Conservation (phyloP, 1,140 invertebrate genomes). For the Lutraria rhynchaena region DNA sequence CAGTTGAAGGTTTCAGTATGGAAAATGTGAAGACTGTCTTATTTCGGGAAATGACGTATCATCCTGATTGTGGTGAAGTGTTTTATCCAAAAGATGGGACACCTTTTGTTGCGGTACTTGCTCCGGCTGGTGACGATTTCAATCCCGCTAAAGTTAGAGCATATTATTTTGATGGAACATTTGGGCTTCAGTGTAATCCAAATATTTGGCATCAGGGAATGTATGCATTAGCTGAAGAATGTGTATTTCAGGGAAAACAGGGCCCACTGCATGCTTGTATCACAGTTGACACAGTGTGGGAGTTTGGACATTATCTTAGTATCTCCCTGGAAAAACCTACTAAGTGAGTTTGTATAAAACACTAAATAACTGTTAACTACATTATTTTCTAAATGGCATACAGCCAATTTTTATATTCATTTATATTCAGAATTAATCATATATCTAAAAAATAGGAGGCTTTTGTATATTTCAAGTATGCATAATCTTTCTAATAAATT, state of each 20-base stretch:
- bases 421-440: too few relatives aligned
- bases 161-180: conserved; percentile 62
- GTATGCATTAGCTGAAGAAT: conserved; percentile 38
- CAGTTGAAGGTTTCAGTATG: too few relatives aligned
- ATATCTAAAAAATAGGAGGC: too few relatives aligned
- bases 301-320: conserved; percentile 50
- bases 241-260: conserved; percentile 55
- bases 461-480: too few relatives aligned
- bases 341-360: too few relatives aligned
- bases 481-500: too few relatives aligned
- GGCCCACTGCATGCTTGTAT: conserved; percentile 43
- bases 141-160: conserved; percentile 46
- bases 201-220: conserved; percentile 59
- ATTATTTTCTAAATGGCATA: too few relatives aligned
- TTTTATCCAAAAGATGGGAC: conserved; percentile 55
- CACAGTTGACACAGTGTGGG: conserved; percentile 32
- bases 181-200: conserved; percentile 56
- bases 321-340: conserved; percentile 38
- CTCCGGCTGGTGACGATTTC: conserved; percentile 59
- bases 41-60: conserved; percentile 52
- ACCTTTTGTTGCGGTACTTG: conserved; percentile 53
- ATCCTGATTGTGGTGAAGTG: conserved; percentile 62
- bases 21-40: conserved; percentile 34
- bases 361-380: too few relatives aligned
- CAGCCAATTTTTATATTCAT: too few relatives aligned